Evolutionary conservation across 2,888 invertebrate species (phyloP), one percentile per base, ranked within the genome.

Genomic region (Pogonocherus hispidulus): DNA sequence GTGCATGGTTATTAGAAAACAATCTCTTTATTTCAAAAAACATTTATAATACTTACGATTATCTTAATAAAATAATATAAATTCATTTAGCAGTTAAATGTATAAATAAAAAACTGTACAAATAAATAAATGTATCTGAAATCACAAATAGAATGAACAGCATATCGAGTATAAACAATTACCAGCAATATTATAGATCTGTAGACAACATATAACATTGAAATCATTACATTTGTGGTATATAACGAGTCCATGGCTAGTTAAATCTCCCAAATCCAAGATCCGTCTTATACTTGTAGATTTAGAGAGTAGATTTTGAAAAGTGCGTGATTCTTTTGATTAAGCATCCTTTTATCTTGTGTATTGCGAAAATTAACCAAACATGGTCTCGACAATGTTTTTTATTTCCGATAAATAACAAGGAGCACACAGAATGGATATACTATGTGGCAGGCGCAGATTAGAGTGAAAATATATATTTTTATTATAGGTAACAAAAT

Each of bases 11-110:
- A 66, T 66, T 76, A 77, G 79, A 84, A 85, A 85, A 85, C 85
- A 85, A 85, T 82, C 82, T 84, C 84, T 85, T 85, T 85, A 85
- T 84, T 85, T 84, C 73, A 79, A 83, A 84, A 85, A 85, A 85
- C 85, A 85, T 85, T 85, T 82, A 85, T 85, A 85, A 84, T 85
- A 84, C 74, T 75, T 70, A 76, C 69, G 72, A 74, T 72, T 74
- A 73, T 76, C 32, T 71, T 70, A 72, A 72, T 76, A 71, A 78
- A 79, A 80, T 81, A 80, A 80, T 79, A 78, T 79, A 79, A 79
- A 77, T 73, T 78, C 71, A 76, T 79, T 80, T 79, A 78, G 81
- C 80, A 75, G 75, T 79, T 76, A 76, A 78, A 71, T 81, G 76
- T 79, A 78, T 78, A 79, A 82, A 80, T 47, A 79, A 81, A 79